These are phyloP conservation scores for Aleadryas rufinucha DNA, from an alignment of 2,113 vertebrate genomes.

Conservation along the genomic window DNA sequence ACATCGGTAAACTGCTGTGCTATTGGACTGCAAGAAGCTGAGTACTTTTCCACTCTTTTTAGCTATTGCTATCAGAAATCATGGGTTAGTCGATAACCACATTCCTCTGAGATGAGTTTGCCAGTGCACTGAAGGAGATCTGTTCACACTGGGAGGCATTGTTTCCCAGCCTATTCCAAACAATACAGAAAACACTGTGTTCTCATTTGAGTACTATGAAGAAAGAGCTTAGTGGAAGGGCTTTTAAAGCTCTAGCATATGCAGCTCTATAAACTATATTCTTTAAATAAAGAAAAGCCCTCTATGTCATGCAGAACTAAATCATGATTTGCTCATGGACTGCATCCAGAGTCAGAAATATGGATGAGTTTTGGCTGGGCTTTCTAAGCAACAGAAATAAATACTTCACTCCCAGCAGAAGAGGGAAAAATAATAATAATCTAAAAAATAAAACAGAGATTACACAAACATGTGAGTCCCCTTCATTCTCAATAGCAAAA, in stretches of 20 bases:
- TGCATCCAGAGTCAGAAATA: constrained; percentile 7
- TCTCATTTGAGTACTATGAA: constrained; percentile 5
- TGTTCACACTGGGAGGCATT: constrained; percentile 36
- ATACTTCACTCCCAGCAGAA: not conserved
- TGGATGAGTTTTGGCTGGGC: not conserved
- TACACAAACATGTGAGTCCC: not conserved
- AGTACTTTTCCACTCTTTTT: constrained; percentile 54
- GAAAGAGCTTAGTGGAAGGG: constrained; percentile 3
- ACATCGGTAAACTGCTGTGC: not conserved
- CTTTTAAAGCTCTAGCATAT: constrained; percentile 15
- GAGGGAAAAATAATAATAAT: not conserved
- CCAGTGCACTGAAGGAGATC: constrained; percentile 34
- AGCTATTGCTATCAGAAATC: constrained; percentile 43
- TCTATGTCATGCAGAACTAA: not conserved
- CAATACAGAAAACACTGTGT: constrained; percentile 42
- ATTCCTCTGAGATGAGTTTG: constrained; percentile 46
- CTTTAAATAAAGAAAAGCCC: constrained; percentile 27
- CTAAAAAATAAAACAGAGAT: not conserved
- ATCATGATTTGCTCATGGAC: not conserved
- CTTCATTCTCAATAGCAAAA: not conserved
- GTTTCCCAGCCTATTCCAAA: constrained; percentile 53
- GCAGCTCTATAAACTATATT: constrained; percentile 16
- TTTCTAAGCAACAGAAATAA: constrained; percentile 15
- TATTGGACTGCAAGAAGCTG: not conserved
- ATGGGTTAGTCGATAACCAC: constrained; percentile 31